Evolutionary conservation across 1,140 invertebrate species (phyloP), one percentile per base, ranked within the genome.

Genomic region (Eubasilissa regina): DNA sequence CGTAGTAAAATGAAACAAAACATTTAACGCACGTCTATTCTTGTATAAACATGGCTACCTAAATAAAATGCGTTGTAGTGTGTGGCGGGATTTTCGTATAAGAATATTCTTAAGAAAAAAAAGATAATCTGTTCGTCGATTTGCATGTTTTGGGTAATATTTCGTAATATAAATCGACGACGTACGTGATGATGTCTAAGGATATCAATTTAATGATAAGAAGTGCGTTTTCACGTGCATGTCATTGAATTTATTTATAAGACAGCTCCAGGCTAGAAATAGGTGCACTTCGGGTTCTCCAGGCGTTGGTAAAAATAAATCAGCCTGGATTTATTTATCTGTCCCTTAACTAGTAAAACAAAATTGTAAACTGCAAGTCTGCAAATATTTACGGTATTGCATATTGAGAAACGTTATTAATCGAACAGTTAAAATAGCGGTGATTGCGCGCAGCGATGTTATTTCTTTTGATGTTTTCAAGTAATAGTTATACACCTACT

Each of bases 181-280:
- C 9, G 35, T 56, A 74, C n/a, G 25, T n/a, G 7, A 56, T 13
- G 13, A 10, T n/a, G n/a, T 44, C 44, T n/a, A 11, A 25, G 19
- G 17, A 51, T 15, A 77, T n/a, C n/a, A 21, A 43, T 53, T 43
- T 15, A 35, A 66, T 68, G 10, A 12, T 55, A n/a, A 56, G 25
- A 74, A 68, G 48, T 70, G 47, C 15, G 47, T 70, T 68, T 76
- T 68, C 60, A 35, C 56, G 68, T 66, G 47, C 21, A 89, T 89
- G 88, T 89, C 87, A 89, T 88, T 89, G 87, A 87, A 88, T 89
- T 88, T 89, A 89, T 89, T 89, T 89, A 88, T 89, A 89, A 89
- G 87, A 88, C 87, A 85, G 85, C 89, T 89, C 89, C 80, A 83
- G 81, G 79, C 81, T 87, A 89, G 89, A 89, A 89, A 89, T 89